Conservation (phyloP, 2,888 invertebrate species). For the Gari tellinella region DNA sequence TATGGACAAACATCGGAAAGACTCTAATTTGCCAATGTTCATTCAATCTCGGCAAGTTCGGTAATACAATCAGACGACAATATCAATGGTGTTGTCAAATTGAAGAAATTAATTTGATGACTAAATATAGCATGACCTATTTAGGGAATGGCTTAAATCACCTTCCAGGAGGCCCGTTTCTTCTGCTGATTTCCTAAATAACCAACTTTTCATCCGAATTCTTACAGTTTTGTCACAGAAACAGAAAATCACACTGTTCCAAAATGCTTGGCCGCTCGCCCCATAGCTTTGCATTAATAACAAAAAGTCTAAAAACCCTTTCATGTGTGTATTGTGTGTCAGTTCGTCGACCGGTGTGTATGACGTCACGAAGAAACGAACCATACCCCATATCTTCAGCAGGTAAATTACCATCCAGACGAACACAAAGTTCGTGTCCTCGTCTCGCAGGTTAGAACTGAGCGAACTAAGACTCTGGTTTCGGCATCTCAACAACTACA, state of each 20-base stretch:
- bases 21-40: no score
- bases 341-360: constrained; percentile 19
- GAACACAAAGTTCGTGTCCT: constrained; percentile 46
- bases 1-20: no score
- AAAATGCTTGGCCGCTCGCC: constrained; percentile 57
- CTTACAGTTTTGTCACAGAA: constrained; percentile 42
- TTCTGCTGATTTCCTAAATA: background rate
- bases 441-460: constrained; percentile 27
- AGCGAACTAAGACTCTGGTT: constrained; percentile 2
- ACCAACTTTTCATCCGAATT: constrained; percentile 13
- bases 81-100: no score
- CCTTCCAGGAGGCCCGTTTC: no score
- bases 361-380: constrained; percentile 50
- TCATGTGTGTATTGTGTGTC: background rate
- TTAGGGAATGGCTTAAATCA: no score
- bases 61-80: no score
- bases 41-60: no score
- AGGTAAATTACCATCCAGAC: constrained; percentile 42
- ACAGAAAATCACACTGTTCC: constrained; percentile 57
- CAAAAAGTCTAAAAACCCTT: constrained; percentile 24
- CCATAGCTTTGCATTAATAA: constrained; percentile 53
- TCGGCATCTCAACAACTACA: background rate
- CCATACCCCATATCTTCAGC: constrained; percentile 48
- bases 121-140: no score
- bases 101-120: no score